Percentiles rank a stretch among this genome's conserved stretches.
phyloP scores from a whole-genome alignment of 2,888 invertebrate species.

The Pelosia muscerda region DNA sequence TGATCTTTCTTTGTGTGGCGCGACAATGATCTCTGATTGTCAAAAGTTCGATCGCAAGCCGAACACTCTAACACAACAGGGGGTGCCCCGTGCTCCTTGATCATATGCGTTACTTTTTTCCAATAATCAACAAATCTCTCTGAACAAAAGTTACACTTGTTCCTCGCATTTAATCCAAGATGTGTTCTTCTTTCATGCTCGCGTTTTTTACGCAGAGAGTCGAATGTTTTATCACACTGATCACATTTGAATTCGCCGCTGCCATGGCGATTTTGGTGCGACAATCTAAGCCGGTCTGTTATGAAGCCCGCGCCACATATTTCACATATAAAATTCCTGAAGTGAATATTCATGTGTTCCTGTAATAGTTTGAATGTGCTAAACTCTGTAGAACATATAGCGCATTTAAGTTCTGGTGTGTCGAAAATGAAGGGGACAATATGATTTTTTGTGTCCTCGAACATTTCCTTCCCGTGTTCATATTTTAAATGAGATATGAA shows the following conservation, averaged over 20 bases:
- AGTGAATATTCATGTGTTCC: conserved; percentile 75
- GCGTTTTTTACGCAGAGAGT: conserved; percentile 37
- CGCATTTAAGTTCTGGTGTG: conserved; percentile 61
- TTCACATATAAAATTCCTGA: conserved; percentile 65
- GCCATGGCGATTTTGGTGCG: conserved; percentile 62
- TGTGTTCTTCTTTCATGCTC: conserved; percentile 51
- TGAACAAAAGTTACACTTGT: conserved; percentile 62
- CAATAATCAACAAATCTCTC: conserved; percentile 67
- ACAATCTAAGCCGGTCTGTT: conserved; percentile 53
- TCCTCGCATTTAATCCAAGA: conserved; percentile 49
- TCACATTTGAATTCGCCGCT: conserved; percentile 64
- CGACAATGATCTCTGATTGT: conserved; percentile 59
- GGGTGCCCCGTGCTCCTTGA: conserved; percentile 62
- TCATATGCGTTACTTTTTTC: conserved; percentile 69
- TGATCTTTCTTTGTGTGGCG: conserved; percentile 73
- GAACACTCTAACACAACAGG: conserved; percentile 63
- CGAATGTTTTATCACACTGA: conserved; percentile 65
- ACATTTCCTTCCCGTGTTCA: conserved; percentile 55
- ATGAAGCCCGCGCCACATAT: conserved; percentile 64
- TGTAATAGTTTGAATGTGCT: conserved; percentile 67
- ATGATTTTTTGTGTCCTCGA: conserved; percentile 61
- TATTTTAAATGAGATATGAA: conserved; percentile 58
- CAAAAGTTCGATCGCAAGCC: conserved; percentile 67
- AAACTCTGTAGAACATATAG: conserved; percentile 60
- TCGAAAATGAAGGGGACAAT: conserved; percentile 75